phyloP scores from a whole-genome alignment of 2,797 vertebrate genomes.

The Acrocephalus scirpaceus region DNA sequence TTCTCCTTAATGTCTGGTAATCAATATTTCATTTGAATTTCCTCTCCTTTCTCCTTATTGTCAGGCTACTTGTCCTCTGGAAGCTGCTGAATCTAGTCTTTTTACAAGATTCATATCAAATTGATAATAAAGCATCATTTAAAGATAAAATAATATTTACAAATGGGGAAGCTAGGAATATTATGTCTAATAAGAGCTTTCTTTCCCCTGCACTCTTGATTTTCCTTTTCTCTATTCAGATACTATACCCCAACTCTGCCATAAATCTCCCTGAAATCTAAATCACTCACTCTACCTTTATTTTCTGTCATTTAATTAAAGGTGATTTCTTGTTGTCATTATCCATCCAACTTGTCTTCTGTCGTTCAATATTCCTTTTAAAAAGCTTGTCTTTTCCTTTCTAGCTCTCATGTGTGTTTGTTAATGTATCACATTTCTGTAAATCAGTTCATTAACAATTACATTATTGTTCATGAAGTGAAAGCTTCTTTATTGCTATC shows the following conservation, averaged over 20 bases:
- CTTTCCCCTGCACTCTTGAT: background rate
- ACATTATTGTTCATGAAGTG: background rate
- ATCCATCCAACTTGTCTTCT: background rate
- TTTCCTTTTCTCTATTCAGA: background rate
- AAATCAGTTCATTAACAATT: conserved; percentile 5
- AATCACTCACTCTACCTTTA: background rate
- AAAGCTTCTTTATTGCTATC: background rate
- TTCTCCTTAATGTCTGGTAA: background rate
- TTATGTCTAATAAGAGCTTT: background rate
- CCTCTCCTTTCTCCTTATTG: background rate
- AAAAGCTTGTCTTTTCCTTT: background rate
- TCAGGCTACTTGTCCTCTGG: background rate
- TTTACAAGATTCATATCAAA: background rate
- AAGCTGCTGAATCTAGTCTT: background rate
- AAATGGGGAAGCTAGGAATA: background rate
- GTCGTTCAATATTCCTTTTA: background rate
- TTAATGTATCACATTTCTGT: background rate
- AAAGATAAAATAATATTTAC: background rate
- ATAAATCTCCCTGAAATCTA: background rate
- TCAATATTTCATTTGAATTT: background rate
- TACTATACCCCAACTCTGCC: background rate
- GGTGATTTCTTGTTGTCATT: background rate
- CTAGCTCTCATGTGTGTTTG: background rate
- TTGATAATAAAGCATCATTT: background rate
- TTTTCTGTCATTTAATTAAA: background rate